A percentile compares a stretch with the other conserved stretches of the same genome.
Evolutionary conservation across 2,113 vertebrate genomes (phyloP).

Genomic region (Mirza zaza): DNA sequence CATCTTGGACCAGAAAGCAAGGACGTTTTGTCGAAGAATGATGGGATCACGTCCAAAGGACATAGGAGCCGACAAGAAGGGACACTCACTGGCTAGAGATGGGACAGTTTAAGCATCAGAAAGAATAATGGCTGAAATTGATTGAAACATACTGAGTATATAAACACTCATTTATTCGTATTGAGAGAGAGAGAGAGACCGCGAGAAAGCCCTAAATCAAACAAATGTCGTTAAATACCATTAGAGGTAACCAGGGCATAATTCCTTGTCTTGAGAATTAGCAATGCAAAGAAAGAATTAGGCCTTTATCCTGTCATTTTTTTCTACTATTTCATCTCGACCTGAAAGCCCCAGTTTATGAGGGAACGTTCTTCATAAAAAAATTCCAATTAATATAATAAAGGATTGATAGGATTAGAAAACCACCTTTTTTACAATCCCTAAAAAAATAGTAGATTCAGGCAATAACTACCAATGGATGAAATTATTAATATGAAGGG

Average conservation of each 20-base stretch:
- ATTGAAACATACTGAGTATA: neutral
- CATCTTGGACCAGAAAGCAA: neutral
- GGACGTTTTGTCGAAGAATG: neutral
- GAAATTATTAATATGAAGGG: neutral
- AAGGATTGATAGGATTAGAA: constrained; percentile 52
- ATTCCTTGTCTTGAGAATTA: constrained; percentile 13
- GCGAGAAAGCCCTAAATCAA: neutral
- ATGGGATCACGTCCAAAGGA: neutral
- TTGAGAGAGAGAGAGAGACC: neutral
- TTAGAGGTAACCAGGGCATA: neutral
- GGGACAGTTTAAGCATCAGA: neutral
- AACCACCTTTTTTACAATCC: constrained; percentile 15
- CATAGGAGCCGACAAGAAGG: neutral
- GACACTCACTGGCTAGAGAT: neutral
- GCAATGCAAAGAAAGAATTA: neutral
- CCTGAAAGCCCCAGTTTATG: neutral
- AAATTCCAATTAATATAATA: constrained; percentile 35
- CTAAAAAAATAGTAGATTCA: constrained; percentile 50
- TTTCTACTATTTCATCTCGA: constrained; percentile 14
- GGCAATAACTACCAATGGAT: neutral
- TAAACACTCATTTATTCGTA: neutral
- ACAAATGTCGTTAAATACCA: constrained; percentile 10
- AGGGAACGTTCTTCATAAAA: constrained; percentile 1
- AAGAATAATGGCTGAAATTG: neutral
- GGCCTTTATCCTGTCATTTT: neutral